Evolutionary conservation across 2,797 vertebrate genomes (phyloP).

Genomic region (Sebastes oblongus): DNA sequence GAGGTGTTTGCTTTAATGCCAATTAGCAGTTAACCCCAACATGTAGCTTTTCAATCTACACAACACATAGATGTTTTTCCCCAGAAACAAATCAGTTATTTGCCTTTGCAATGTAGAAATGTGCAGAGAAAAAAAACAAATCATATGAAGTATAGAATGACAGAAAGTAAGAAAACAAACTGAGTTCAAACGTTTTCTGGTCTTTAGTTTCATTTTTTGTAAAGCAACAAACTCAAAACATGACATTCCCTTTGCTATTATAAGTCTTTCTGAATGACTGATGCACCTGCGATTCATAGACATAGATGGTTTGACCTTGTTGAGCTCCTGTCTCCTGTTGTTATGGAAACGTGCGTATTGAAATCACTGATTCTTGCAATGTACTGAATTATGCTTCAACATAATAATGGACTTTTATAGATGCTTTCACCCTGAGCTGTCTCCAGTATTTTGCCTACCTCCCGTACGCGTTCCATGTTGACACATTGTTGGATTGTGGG

Average conservation of each 20-base stretch:
- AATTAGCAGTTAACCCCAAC: neutral
- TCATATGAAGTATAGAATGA: neutral
- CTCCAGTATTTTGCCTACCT: neutral
- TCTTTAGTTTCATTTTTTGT: neutral
- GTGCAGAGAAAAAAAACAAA: neutral
- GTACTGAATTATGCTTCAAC: neutral
- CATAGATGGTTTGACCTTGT: neutral
- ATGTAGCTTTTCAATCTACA: neutral
- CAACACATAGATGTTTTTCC: neutral
- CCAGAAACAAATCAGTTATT: neutral
- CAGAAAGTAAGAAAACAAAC: neutral
- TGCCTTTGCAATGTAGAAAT: neutral
- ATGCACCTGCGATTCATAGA: slow-evolving; percentile 7
- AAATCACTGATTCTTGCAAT: neutral
- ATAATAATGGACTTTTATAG: neutral
- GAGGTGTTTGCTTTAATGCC: neutral
- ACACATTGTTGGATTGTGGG: slow-evolving; percentile 49
- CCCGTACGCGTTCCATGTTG: neutral
- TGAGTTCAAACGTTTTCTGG: neutral
- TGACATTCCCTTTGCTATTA: neutral
- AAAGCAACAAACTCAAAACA: neutral
- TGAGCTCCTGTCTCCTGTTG: slow-evolving; percentile 4
- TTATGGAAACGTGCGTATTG: slow-evolving; percentile 11
- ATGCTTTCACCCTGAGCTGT: neutral
- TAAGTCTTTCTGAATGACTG: neutral